These are phyloP conservation scores for Dichetophora obliterata DNA, from an alignment of 2,888 invertebrate genomes.

Conservation along the genomic window DNA sequence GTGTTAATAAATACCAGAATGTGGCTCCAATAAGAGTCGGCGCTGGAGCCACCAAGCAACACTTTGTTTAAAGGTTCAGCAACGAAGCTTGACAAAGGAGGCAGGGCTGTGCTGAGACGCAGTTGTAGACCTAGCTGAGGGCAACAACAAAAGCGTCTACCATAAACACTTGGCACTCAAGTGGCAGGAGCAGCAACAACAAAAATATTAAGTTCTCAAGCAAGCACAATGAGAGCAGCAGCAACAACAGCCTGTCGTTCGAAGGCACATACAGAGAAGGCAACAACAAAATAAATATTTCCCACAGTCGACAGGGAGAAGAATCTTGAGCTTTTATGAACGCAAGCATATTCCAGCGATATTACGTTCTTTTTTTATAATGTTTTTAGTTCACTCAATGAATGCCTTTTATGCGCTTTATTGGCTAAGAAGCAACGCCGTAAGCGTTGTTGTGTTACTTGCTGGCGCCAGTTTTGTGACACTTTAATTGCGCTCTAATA, in stretches of 20 bases:
- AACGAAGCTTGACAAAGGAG: constrained; percentile 15
- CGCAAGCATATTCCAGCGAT: background rate
- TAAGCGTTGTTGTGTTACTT: constrained; percentile 43
- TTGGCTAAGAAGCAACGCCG: constrained; percentile 8
- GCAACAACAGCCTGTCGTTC: background rate
- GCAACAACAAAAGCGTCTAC: background rate
- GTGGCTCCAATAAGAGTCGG: background rate
- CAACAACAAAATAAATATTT: background rate
- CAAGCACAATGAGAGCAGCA: background rate
- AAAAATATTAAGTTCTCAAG: constrained; percentile 1
- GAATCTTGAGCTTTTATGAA: background rate
- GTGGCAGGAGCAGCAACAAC: background rate
- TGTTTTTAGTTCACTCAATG: background rate
- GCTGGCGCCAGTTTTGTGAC: constrained; percentile 52
- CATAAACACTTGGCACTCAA: constrained; percentile 33
- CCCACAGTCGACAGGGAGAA: background rate
- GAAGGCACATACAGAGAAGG: background rate
- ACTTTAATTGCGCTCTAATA: constrained; percentile 52
- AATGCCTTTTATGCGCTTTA: constrained; percentile 20
- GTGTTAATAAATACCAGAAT: constrained; percentile 3
- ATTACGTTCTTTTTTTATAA: background rate
- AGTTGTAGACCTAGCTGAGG: background rate
- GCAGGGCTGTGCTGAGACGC: background rate
- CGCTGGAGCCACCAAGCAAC: background rate
- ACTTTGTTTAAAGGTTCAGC: background rate